Conservation (phyloP, 1,140 invertebrate genomes). For the Lordiphosa clarofinis region DNA sequence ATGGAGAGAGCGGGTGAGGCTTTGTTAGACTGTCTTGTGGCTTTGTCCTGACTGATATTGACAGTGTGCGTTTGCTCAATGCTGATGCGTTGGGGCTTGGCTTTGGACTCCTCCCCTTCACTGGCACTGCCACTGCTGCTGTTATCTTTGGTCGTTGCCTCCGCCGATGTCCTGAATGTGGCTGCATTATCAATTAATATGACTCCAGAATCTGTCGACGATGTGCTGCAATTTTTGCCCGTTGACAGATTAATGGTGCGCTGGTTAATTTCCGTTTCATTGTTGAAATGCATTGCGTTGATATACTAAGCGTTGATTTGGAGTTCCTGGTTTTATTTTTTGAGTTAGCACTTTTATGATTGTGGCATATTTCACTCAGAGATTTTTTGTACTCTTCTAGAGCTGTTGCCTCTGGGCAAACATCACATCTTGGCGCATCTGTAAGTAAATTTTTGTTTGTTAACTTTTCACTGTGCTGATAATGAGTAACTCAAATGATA, state of each 20-base stretch:
- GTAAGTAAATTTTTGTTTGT: constrained; percentile 27
- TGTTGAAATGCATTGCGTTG: constrained; percentile 52
- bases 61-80: constrained; percentile 59
- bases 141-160: constrained; percentile 39
- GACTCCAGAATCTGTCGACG: constrained; percentile 74
- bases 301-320: not conserved
- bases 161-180: constrained; percentile 23
- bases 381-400: constrained; percentile 10
- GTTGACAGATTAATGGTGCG: constrained; percentile 40
- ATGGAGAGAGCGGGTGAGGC: constrained; percentile 61
- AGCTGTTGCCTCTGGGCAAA: constrained; percentile 40
- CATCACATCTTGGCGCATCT: constrained; percentile 47
- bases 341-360: constrained; percentile 25
- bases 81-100: constrained; percentile 44
- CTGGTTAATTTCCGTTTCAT: constrained; percentile 56
- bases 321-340: not conserved
- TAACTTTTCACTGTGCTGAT: constrained; percentile 18
- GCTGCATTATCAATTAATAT: constrained; percentile 61
- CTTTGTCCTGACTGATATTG: constrained; percentile 34
- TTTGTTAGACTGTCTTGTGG: not conserved
- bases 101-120: constrained; percentile 6
- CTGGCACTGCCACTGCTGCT: not conserved
- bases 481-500: constrained; percentile 20
- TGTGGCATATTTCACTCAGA: constrained; percentile 16
- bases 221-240: constrained; percentile 66